Base-by-base conservation (phyloP, 2,797 vertebrate genomes). In the Rachycentron canadum region DNA sequence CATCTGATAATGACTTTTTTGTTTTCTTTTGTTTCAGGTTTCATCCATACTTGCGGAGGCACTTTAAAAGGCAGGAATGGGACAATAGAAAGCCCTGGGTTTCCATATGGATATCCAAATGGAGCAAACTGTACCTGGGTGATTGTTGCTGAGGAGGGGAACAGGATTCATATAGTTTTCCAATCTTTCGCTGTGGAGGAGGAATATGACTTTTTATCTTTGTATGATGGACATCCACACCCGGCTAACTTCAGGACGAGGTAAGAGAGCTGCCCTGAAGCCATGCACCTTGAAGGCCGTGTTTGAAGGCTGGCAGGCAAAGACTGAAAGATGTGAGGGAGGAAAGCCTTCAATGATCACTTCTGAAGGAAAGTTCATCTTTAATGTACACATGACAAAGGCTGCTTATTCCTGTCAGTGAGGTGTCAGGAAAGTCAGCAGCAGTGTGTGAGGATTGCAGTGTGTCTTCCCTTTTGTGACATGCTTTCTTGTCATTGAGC, bases 121-220 rank as follows among this genome's bases (percentile, higher is more conserved):
- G 98, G 98, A 94, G 98, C 98, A 28, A 99, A 99, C 92, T 99
- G 98, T 93, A 99, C 98, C 10, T 99, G 98, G 98, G 97, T 99
- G 88, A 97, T 99, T 93, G 96, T 98, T 91, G 97, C 97, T 47
- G 97, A 97, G 91, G 97, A 99, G 92, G 95, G 95, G 66, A 99
- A 96, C 92, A 96, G 98, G 94, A 99, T 99, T 95, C 98, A 99
- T 94, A 96, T 99, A 80, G 96, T 98, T 95, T 99, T 99, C 96
- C 97, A 99, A 77, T 99, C 98, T 89, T 99, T 99, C 78, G 98
- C 98, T 76, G 95, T 99, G 93, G 98, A 99, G 94, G 98, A 99
- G 95, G 98, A 99, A 95, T 99, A 99, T 75, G 98, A 99, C 95
- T 98, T 99, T 96, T 96, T 99, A 94, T 99, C 98, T 89, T 95